A percentile compares a stretch with the other conserved stretches of the same genome.
phyloP scores from a whole-genome alignment of 2,797 vertebrate genomes.

The Numenius phaeopus region DNA sequence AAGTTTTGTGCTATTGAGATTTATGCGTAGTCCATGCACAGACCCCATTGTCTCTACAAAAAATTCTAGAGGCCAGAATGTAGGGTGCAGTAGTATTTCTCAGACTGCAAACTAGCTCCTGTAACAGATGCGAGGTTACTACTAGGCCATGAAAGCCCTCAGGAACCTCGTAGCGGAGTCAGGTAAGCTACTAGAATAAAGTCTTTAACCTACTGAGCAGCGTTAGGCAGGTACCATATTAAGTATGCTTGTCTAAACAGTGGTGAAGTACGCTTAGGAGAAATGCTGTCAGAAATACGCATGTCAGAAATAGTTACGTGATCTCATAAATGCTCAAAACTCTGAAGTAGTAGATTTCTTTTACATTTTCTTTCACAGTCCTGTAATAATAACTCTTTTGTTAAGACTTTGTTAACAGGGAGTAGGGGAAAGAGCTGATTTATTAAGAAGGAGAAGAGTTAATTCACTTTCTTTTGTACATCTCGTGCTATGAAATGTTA shows the following conservation, averaged over 20 bases:
- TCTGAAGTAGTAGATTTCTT: neutral
- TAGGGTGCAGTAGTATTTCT: neutral
- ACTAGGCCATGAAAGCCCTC: neutral
- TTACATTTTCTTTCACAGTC: neutral
- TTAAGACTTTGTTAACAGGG: neutral
- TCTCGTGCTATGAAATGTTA: neutral
- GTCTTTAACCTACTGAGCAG: neutral
- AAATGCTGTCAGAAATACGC: neutral
- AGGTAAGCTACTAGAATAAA: neutral
- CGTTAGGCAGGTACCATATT: neutral
- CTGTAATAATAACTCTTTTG: neutral
- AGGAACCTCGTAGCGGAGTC: neutral
- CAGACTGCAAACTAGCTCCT: neutral
- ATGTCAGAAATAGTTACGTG: neutral
- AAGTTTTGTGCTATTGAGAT: neutral
- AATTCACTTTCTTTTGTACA: neutral
- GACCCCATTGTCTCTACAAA: neutral
- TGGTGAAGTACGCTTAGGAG: neutral
- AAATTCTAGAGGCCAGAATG: neutral
- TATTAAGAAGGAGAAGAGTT: neutral
- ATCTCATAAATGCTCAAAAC: neutral
- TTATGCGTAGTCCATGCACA: neutral
- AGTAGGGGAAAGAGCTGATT: neutral
- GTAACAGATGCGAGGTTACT: neutral
- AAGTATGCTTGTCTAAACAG: constrained; percentile 10